Conservation (phyloP, 2,113 vertebrate species). For the Talpa occidentalis region DNA sequence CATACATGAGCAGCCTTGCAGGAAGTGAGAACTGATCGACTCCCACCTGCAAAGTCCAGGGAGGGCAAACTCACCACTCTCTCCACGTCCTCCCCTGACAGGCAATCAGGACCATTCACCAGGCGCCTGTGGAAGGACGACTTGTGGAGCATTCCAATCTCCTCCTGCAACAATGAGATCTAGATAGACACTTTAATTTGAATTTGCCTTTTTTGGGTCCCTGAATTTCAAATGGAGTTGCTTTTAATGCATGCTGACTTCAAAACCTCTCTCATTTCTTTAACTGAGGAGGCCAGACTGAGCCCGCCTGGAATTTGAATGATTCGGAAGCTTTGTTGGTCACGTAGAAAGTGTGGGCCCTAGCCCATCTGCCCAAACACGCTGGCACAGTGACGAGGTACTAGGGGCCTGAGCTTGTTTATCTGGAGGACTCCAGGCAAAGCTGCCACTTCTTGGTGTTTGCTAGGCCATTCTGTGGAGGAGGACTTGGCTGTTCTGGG, state of each 20-base stretch:
- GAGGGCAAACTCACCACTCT: neutral
- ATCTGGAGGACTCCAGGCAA: neutral
- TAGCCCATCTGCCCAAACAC: neutral
- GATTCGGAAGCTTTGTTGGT: neutral
- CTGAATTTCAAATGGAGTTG: conserved; percentile 21
- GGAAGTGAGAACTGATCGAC: neutral
- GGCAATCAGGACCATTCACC: conserved; percentile 20
- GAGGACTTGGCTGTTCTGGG: neutral
- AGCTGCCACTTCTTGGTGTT: too few relatives aligned
- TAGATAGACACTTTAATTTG: conserved; percentile 47
- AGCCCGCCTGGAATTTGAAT: neutral
- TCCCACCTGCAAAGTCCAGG: neutral
- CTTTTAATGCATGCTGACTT: neutral
- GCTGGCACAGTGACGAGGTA: accelerated
- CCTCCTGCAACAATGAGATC: neutral
- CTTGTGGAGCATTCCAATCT: conserved; percentile 25
- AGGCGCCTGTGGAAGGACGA: neutral
- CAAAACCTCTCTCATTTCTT: neutral
- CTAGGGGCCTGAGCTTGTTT: neutral
- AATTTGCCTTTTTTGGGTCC: conserved; percentile 31
- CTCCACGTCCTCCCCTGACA: neutral
- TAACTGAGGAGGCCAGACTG: neutral
- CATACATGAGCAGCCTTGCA: accelerated
- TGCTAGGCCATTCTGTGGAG: neutral
- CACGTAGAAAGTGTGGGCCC: neutral